phyloP scores from a whole-genome alignment of 2,113 vertebrate genomes.

The Malaclemys terrapin region DNA sequence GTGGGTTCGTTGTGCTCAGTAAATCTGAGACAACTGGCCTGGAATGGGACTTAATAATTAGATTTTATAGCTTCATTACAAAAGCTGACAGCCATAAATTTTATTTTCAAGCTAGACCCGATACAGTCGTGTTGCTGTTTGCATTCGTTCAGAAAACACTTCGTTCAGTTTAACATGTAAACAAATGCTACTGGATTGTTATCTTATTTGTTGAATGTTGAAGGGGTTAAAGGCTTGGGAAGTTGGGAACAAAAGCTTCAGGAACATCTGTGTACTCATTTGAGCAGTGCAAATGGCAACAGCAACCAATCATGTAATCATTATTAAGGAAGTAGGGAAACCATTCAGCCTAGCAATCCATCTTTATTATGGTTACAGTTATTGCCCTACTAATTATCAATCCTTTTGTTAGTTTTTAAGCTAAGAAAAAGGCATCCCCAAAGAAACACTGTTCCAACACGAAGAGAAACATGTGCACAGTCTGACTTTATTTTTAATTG shows the following conservation, averaged over 20 bases:
- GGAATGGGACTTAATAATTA: conserved; percentile 35
- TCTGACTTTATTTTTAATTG: conserved; percentile 76
- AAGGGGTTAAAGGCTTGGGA: not conserved
- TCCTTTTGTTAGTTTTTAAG: conserved; percentile 52
- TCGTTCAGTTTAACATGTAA: not conserved
- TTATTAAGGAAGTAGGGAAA: conserved; percentile 44
- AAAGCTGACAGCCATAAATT: conserved; percentile 13
- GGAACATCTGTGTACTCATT: conserved; percentile 26
- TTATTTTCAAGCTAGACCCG: conserved; percentile 22
- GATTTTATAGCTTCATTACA: conserved; percentile 15
- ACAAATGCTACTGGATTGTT: not conserved
- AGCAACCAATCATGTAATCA: conserved; percentile 34
- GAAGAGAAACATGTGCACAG: conserved; percentile 54
- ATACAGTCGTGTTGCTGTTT: not conserved
- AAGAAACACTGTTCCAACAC: conserved; percentile 29
- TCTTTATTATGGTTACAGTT: conserved; percentile 38
- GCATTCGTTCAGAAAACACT: conserved; percentile 2
- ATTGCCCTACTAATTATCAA: conserved; percentile 56
- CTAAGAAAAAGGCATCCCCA: conserved; percentile 11
- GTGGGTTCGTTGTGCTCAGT: conserved; percentile 3
- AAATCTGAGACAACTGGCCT: conserved; percentile 32
- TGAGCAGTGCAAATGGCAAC: conserved; percentile 15
- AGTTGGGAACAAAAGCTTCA: not conserved
- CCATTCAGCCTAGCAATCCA: conserved; percentile 22
- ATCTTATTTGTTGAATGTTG: not conserved